These are phyloP conservation scores for Thalpophila matura DNA, from an alignment of 2,888 invertebrate genomes.

Conservation along the genomic window DNA sequence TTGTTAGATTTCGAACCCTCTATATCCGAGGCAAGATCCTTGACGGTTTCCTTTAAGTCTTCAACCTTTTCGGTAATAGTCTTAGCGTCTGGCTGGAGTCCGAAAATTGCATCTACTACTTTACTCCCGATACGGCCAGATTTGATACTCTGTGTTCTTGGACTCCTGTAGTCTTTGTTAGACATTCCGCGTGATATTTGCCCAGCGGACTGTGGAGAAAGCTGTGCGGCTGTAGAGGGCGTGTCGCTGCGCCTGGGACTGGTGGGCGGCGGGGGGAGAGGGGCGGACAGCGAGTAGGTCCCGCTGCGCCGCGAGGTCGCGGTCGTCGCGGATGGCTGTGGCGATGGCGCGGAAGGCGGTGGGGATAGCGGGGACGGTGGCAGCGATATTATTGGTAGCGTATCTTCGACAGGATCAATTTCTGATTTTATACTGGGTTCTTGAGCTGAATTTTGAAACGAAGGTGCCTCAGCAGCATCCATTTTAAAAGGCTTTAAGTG, in stretches of 20 bases:
- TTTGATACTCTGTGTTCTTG: conserved; percentile 48
- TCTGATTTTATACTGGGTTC: conserved; percentile 49
- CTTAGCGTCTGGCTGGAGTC: conserved; percentile 69
- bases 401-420: conserved; percentile 3
- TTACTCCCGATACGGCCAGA: conserved; percentile 55
- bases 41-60: conserved; percentile 72
- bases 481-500: conserved; percentile 43
- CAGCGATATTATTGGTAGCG: background rate
- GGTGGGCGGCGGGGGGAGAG: background rate
- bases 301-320: conserved; percentile 27
- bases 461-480: conserved; percentile 53
- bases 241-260: background rate
- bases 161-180: conserved; percentile 31
- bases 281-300: conserved; percentile 8
- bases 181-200: background rate
- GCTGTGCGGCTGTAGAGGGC: background rate
- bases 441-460: conserved; percentile 35
- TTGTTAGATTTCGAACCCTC: conserved; percentile 64
- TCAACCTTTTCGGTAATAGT: conserved; percentile 73
- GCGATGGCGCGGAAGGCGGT: background rate
- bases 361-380: conserved; percentile 1
- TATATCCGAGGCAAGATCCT: conserved; percentile 67
- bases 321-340: background rate
- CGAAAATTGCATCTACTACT: conserved; percentile 62
- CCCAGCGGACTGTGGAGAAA: conserved; percentile 9